phyloP scores from a whole-genome alignment of 2,113 vertebrate genomes.

The Struthio camelus region DNA sequence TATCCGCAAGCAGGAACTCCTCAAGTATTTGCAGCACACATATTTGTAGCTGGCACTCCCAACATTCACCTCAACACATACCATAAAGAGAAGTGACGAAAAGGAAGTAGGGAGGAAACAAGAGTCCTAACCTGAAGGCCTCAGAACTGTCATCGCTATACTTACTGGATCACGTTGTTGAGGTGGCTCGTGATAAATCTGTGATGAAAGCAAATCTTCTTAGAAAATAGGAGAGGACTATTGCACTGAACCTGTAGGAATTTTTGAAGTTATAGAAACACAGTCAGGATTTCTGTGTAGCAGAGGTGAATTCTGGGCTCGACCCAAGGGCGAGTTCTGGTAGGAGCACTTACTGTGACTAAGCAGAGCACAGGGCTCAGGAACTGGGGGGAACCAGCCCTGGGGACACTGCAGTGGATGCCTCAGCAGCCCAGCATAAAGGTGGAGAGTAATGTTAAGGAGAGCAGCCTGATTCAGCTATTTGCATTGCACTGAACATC shows the following conservation, averaged over 20 bases:
- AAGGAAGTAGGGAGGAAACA: not conserved
- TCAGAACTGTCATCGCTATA: not conserved
- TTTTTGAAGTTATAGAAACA: not conserved
- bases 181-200: not conserved
- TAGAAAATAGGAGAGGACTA: not conserved
- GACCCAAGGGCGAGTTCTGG: not conserved
- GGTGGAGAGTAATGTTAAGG: not conserved
- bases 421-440: not conserved
- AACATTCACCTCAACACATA: not conserved
- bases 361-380: not conserved
- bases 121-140: not conserved
- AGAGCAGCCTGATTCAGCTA: not conserved
- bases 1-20: not conserved
- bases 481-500: not conserved
- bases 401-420: not conserved
- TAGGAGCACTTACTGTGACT: not conserved
- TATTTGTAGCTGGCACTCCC: not conserved
- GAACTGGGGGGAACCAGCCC: not conserved
- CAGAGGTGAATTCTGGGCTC: not conserved
- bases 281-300: not conserved
- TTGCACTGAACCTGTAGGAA: not conserved
- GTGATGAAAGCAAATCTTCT: not conserved
- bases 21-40: not conserved
- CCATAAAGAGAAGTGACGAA: not conserved
- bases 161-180: not conserved